Base-by-base conservation (phyloP, 2,797 vertebrate species). In the Ibycter americanus region DNA sequence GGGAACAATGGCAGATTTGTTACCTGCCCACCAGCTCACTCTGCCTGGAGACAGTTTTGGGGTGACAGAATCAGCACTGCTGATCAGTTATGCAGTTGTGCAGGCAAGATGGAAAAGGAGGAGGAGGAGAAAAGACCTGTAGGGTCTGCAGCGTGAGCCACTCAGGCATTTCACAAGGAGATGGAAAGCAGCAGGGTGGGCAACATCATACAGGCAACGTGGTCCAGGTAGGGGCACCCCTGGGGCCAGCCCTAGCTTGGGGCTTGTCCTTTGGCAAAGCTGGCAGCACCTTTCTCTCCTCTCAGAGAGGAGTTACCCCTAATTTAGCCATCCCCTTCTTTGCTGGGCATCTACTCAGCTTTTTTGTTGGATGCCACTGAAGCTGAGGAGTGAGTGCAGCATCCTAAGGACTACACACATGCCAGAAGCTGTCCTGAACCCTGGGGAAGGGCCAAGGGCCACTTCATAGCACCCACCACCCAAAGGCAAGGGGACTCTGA, bases 161-260 rank as follows among this genome's bases (percentile, higher is more conserved):
- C 42, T 34, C 15, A 3, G 15, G 55, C 23, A 8, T 77, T 82
- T 83, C 71, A n/a, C 23, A 82, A 67, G 31, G n/a, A 46, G 16
- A n/a, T 4, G 31, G 31, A 23, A 17, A 67, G 34, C 32, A 62
- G 36, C 9, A 31, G 51, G 16, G 12, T 46, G 46, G 29, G 46
- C 27, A 49, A 2, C 18, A 38, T 27, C 58, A 14, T 40, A 27
- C 1, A 49, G 8, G 25, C 5, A 78, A 70, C 31, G 14, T 65
- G 34, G 16, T 52, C 20, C 0, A 0, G 25, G 19, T 10, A 59
- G 9, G 18, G 12, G 10, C 11, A 51, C 0, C 15, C n/a, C 3
- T 16, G 26, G 31, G 21, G 23, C 21, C 36, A 56, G 11, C 26
- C n/a, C 23, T n/a, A 11, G 4, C 9, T 2, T 70, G 27, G 55